A percentile compares a stretch with the other conserved stretches of the same genome.
Evolutionary conservation across 2,113 vertebrate species (phyloP).

Genomic region (Gila orcuttii): DNA sequence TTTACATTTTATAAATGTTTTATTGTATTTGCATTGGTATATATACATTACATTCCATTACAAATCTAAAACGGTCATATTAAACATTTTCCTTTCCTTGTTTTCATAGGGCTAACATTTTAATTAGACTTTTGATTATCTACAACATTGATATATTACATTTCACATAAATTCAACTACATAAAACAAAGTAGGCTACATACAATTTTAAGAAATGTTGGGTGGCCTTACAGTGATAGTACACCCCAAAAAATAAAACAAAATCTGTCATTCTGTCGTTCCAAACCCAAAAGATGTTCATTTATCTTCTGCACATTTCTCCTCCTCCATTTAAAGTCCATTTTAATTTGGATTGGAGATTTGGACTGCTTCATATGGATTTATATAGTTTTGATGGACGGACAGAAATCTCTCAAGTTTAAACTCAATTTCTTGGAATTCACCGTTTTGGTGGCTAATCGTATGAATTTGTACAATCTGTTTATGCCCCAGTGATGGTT

Average conservation of each 20-base stretch:
- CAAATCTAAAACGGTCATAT: neutral
- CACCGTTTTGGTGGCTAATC: neutral
- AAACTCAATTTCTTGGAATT: neutral
- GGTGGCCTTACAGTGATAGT: too few species aligned
- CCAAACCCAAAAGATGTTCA: too few species aligned
- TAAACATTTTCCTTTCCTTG: neutral
- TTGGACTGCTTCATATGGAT: too few species aligned
- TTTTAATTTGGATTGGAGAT: too few species aligned
- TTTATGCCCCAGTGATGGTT: neutral
- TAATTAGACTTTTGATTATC: neutral
- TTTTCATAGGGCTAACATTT: neutral
- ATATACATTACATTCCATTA: neutral
- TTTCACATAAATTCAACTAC: neutral
- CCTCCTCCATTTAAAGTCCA: too few species aligned
- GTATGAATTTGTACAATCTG: neutral
- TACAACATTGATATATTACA: neutral
- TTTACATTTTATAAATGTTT: neutral
- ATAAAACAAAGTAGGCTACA: neutral
- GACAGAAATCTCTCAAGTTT: neutral
- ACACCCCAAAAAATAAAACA: too few species aligned
- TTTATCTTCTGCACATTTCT: too few species aligned
- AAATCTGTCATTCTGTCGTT: too few species aligned
- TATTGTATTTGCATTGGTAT: too few species aligned
- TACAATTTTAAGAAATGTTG: neutral
- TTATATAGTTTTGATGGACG: too few species aligned